Base-by-base conservation (phyloP, 2,888 invertebrate species). In the Parnassius apollo region DNA sequence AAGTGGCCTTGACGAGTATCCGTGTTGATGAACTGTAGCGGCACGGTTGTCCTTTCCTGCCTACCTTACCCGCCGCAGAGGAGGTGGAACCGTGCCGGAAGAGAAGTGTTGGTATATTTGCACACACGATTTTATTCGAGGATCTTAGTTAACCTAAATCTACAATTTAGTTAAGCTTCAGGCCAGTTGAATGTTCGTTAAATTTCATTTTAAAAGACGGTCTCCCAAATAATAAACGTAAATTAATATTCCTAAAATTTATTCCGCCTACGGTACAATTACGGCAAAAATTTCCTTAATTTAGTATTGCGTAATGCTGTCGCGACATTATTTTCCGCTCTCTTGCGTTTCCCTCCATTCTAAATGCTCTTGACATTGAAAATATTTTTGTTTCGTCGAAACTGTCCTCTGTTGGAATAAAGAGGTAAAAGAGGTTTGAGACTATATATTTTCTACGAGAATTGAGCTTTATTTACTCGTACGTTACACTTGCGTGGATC, bases 311-410 rank as follows among this genome's bases (percentile, higher is more conserved):
- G 64, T 52, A 46, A 46, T 62, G 10, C 42, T 60, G 62, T 61
- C 57, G 62, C 55, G 64, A 59, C 52, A 42, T 63, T 54, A 64
- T 62, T 62, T 65, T 52, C 57, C 58, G 59, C 58, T 45, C 62
- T 59, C 59, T 59, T 42, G 49, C 48, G 22, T 62, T 56, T 42
- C 35, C 10, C 35, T 45, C 49, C 44, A 56, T 60, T 52, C 52
- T 45, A 46, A 62, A 60, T 66, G 63, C 62, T 66, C 67, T 59
- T 69, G 69, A 66, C 69, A 69, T 68, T 68, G 58, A 62, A 58
- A 62, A 58, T 62, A 54, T 57, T 60, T 50, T 54, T 22, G 54
- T 60, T 58, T 58, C 54, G 67, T 46, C 2, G 59, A 35, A 62
- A 49, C 49, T 1, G 49, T 59, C 51, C 42, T 54, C 54, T 49